Base-by-base conservation (phyloP, 1,140 invertebrate species). In the Palaemon carinicauda region DNA sequence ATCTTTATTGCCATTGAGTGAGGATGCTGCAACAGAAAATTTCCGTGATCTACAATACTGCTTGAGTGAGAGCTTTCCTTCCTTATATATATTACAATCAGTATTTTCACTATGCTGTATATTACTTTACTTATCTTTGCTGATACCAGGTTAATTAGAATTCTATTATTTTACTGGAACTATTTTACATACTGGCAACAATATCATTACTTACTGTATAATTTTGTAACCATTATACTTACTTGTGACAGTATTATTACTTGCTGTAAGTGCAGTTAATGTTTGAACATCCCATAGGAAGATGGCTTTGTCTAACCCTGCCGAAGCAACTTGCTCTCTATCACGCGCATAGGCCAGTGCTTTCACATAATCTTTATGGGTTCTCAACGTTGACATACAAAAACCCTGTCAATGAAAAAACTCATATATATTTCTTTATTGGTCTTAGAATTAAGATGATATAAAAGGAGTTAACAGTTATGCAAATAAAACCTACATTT, bases 271-370 rank as follows among this genome's bases (percentile, higher is more conserved):
- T 50, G 98, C 98, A 21, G 98, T 99, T 33, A 99, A 93, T 9
- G 98, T 99, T 91, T 98, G 98, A 21, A 99, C 98, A 94, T 99
- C 98, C 98, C 99, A 99, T 65, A 99, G 92, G 91, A 98, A 99
- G 89, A 99, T 99, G 7, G 97, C 96, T 90, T 97, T 95, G 91
- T 99, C 99, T 69, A 99, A 93, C 4, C 99, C 98, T 12, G 98
- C 98, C 89, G 98, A 99, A 1, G 98, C 98, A 4, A 99, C 97
- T 91, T 97, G 95, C 92, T 99, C 99, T 90, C 96, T 95, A 91
- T 99, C 98, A 92, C 96, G 97, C n/a, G 98, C 98, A 93, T 99
- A 99, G 0, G 99, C 98, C 90, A 99, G 92, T 41, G 97, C 97
- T 92, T 99, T 97, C 4, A 99, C 99, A 93, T 99, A 99, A 91